These are phyloP conservation scores for Perdita meconis DNA, from an alignment of 2,888 invertebrate species.

Conservation along the genomic window DNA sequence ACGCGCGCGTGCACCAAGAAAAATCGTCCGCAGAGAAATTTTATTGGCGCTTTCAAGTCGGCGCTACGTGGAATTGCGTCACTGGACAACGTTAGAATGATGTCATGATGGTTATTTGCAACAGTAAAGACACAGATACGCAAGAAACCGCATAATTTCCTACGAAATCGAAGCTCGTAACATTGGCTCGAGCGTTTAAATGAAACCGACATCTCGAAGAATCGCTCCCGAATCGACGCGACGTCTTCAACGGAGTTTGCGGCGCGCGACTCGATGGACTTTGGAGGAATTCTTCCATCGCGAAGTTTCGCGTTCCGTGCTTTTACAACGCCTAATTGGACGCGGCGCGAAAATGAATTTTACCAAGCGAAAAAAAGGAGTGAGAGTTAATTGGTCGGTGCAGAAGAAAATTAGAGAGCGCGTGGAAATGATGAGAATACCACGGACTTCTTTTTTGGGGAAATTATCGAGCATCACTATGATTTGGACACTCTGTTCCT, in stretches of 20 bases:
- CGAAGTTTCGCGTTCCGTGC: neutral
- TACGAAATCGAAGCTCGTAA: slow-evolving; percentile 33
- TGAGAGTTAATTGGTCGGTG: neutral
- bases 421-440: neutral
- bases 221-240: slow-evolving; percentile 22
- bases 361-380: slow-evolving; percentile 4
- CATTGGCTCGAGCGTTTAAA: neutral
- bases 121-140: slow-evolving; percentile 19
- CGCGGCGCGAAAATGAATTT: slow-evolving; percentile 14
- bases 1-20: neutral
- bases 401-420: slow-evolving; percentile 4
- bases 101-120: slow-evolving; percentile 39
- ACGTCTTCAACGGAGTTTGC: no score
- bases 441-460: neutral
- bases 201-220: slow-evolving; percentile 8
- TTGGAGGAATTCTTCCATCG: neutral
- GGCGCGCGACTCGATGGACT: neutral
- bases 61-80: slow-evolving; percentile 34
- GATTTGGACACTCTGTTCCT: neutral
- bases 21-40: slow-evolving; percentile 30
- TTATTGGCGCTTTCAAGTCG: slow-evolving; percentile 25
- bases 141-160: slow-evolving; percentile 42
- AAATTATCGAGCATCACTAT: neutral
- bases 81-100: slow-evolving; percentile 27
- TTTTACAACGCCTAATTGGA: slow-evolving; percentile 17